Evolutionary conservation across 2,888 invertebrate genomes (phyloP).

Genomic region (Nemurella pictetii): DNA sequence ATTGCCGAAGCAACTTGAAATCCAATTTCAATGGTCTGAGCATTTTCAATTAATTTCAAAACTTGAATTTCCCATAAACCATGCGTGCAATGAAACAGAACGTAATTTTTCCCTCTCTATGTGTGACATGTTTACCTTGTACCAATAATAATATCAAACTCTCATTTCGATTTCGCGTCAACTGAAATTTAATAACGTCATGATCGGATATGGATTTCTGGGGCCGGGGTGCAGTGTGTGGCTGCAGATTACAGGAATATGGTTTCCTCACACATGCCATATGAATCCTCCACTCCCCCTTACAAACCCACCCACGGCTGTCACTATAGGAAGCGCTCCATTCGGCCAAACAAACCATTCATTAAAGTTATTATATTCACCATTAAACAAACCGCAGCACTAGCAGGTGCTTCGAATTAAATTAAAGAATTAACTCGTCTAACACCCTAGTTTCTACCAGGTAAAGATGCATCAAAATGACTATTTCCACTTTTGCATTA

Average conservation of each 20-base stretch:
- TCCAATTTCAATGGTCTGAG: not conserved
- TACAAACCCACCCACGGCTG: too few species aligned
- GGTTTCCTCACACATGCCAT: not conserved
- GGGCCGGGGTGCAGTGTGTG: not conserved
- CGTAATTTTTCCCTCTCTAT: not conserved
- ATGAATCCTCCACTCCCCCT: not conserved
- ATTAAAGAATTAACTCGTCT: not conserved
- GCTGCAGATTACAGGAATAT: not conserved
- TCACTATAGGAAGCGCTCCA: not conserved
- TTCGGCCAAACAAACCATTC: not conserved
- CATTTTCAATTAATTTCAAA: not conserved
- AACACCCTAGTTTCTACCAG: not conserved
- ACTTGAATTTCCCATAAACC: not conserved
- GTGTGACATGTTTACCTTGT: not conserved
- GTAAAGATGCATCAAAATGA: not conserved
- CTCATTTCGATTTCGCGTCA: not conserved
- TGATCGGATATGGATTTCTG: not conserved
- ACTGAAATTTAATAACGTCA: not conserved
- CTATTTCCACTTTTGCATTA: not conserved
- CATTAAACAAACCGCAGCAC: not conserved
- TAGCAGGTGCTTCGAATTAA: not conserved
- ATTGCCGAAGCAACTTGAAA: not conserved
- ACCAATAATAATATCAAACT: not conserved
- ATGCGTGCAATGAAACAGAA: not conserved
- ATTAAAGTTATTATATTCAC: not conserved